Evolutionary conservation across 1,140 invertebrate genomes (phyloP).

Genomic region (Psilanteris sp.): DNA sequence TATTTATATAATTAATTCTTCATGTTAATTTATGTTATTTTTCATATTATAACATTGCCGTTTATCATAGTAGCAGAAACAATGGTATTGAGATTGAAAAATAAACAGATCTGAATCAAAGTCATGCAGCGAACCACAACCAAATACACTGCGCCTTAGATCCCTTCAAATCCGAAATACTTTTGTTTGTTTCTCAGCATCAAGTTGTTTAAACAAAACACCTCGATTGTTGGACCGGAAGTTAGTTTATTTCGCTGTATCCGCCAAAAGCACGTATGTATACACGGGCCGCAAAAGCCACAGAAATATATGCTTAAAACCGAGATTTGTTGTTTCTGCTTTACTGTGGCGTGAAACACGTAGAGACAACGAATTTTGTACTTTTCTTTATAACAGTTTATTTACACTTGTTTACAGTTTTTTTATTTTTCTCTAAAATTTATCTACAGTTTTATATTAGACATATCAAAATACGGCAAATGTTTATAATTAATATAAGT

Average conservation of each 20-base stretch:
- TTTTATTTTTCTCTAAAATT: too few relatives aligned
- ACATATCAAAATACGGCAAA: too few relatives aligned
- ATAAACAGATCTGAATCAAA: slow-evolving; percentile 26
- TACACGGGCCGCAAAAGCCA: slow-evolving; percentile 17
- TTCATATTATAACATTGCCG: not conserved
- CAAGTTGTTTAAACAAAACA: slow-evolving; percentile 54
- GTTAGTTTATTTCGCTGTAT: slow-evolving; percentile 44
- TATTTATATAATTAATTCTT: too few relatives aligned
- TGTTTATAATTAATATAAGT: too few relatives aligned
- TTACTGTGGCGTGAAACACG: slow-evolving; percentile 40
- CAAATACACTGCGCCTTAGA: slow-evolving; percentile 1
- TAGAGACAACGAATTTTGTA: slow-evolving; percentile 51
- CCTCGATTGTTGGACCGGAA: slow-evolving; percentile 52
- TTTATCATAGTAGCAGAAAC: too few relatives aligned
- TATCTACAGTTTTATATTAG: too few relatives aligned
- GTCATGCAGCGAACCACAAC: slow-evolving; percentile 21
- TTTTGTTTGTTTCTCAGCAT: slow-evolving; percentile 37
- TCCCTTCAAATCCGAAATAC: slow-evolving; percentile 20
- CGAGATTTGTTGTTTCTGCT: slow-evolving; percentile 62
- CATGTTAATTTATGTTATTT: too few relatives aligned
- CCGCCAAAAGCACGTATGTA: slow-evolving; percentile 48
- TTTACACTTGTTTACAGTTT: too few relatives aligned
- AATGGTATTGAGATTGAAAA: too few relatives aligned
- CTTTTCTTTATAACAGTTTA: too few relatives aligned
- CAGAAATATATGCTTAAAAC: slow-evolving; percentile 45